A percentile compares a stretch with the other conserved stretches of the same genome.
phyloP scores from a whole-genome alignment of 2,888 invertebrate genomes.

The Phaedon cochleariae region DNA sequence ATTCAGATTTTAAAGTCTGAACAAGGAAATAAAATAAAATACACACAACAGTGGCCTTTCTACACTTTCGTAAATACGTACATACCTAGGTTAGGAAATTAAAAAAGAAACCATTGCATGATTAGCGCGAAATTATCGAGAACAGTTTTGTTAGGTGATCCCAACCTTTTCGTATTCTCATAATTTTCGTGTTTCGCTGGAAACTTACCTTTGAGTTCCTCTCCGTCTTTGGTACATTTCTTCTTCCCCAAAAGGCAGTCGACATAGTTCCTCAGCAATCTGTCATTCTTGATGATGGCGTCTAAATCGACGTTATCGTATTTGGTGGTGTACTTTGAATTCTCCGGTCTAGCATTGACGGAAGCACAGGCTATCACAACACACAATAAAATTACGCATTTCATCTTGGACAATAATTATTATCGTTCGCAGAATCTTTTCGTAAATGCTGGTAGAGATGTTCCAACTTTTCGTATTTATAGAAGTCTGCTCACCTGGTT shows the following conservation, averaged over 20 bases:
- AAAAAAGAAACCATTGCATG: no score
- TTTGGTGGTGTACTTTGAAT: slow-evolving; percentile 68
- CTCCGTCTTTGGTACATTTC: slow-evolving; percentile 74
- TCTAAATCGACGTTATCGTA: slow-evolving; percentile 76
- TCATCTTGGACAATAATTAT: slow-evolving; percentile 35
- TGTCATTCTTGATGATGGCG: slow-evolving; percentile 71
- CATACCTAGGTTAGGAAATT: no score
- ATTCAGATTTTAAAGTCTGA: no score
- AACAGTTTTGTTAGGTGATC: no score
- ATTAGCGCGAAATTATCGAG: no score
- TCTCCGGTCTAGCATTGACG: slow-evolving; percentile 38
- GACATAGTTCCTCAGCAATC: slow-evolving; percentile 72
- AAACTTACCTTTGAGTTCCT: slow-evolving; percentile 74
- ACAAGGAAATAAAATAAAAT: no score
- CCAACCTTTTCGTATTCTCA: no score
- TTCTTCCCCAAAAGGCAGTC: slow-evolving; percentile 72
- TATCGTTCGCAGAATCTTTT: neutral
- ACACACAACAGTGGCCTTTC: no score
- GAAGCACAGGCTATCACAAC: slow-evolving; percentile 26
- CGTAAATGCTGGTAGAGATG: neutral
- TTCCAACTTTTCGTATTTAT: slow-evolving; percentile 10
- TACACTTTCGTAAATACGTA: no score
- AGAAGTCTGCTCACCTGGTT: neutral
- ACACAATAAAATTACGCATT: slow-evolving; percentile 31
- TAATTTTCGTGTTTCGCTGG: no score